phyloP scores from a whole-genome alignment of 2,797 vertebrate genomes.

The Lophotriccus pileatus region DNA sequence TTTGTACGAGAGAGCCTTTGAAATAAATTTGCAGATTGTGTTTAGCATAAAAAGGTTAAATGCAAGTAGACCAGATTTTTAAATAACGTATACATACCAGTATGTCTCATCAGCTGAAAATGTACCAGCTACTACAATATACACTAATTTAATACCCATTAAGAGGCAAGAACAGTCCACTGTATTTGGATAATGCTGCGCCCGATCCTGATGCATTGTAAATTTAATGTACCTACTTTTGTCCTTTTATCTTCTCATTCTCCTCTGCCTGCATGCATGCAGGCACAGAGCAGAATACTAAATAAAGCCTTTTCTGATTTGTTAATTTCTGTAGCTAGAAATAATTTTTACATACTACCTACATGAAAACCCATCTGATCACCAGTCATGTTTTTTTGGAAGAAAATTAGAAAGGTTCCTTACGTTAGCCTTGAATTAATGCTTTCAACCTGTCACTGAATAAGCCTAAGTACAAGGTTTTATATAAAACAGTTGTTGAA shows the following conservation, averaged over 20 bases:
- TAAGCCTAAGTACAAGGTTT: neutral
- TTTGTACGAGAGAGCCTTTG: neutral
- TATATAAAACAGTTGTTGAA: neutral
- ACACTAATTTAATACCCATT: neutral
- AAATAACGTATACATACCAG: neutral
- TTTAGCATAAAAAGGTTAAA: neutral
- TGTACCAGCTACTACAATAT: neutral
- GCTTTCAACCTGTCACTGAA: neutral
- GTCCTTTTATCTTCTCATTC: neutral
- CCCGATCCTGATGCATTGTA: fast-evolving
- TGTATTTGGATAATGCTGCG: neutral
- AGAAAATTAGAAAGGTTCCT: neutral
- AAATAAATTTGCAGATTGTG: neutral
- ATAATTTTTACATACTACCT: neutral
- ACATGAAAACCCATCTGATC: neutral
- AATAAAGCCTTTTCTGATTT: neutral
- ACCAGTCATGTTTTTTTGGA: neutral
- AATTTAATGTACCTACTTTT: neutral
- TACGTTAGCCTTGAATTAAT: neutral
- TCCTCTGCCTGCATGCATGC: too few relatives aligned
- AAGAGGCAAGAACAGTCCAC: neutral
- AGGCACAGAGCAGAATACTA: neutral
- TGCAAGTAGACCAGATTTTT: neutral
- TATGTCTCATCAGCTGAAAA: neutral
- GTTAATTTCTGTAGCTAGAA: neutral